Evolutionary conservation across 2,797 vertebrate genomes (phyloP).

Genomic region (Halcyon badia): DNA sequence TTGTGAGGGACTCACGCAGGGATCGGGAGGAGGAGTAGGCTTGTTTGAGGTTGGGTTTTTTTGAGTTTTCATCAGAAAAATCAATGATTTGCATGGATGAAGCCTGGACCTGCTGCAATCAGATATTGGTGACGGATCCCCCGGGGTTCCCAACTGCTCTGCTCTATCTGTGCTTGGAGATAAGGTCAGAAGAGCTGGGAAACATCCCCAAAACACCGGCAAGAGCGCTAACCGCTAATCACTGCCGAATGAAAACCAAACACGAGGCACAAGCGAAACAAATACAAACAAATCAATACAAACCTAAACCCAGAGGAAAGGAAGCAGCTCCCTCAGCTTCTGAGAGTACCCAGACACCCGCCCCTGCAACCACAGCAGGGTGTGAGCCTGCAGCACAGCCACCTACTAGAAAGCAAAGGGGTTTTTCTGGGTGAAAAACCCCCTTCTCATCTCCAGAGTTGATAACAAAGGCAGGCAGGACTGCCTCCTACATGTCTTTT

Average conservation of each 20-base stretch:
- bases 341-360: accelerated
- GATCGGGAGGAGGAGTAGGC: background rate
- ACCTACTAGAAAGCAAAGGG: background rate
- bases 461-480: background rate
- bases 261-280: background rate
- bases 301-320: background rate
- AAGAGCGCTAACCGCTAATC: background rate
- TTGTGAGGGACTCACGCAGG: background rate
- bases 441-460: background rate
- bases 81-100: background rate
- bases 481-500: background rate
- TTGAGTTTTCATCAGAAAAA: background rate
- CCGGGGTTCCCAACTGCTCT: background rate
- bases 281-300: constrained; percentile 53
- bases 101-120: background rate
- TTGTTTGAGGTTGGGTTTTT: background rate
- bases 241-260: background rate
- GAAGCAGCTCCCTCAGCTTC: background rate
- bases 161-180: background rate
- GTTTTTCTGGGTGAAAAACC: background rate
- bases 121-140: background rate
- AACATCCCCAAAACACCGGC: constrained; percentile 13
- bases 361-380: background rate
- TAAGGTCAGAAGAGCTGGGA: constrained; percentile 5
- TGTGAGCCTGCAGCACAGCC: background rate